Evolutionary conservation across 2,797 vertebrate genomes (phyloP), one percentile per base, ranked within the genome.

Genomic region (Leuciscus waleckii): DNA sequence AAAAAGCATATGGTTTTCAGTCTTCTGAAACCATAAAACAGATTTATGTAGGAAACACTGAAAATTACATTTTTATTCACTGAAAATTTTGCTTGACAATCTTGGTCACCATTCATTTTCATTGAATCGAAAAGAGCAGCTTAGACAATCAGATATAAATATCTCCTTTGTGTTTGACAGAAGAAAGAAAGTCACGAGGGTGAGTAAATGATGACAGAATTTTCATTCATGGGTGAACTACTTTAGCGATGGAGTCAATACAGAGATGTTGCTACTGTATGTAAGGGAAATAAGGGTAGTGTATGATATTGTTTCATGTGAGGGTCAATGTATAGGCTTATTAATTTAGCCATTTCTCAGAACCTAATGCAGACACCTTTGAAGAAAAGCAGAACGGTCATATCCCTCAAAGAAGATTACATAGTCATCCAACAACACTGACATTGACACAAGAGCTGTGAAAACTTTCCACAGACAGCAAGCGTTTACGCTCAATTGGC

Each of bases 381-480:
- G n/a, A 83, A 67, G 41, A 54, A 43, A 58, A 54, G 41, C 29
- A 37, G 35, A 63, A 51, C 0, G 35, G 56, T 41, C 23, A 39
- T 75, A 61, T 84, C 9, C 46, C 49, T 61, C 69, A 43, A 26
- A 73, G 85, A 78, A 37, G 17, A 80, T 58, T 67, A 46, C 29
- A 51, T 10, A 29, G 73, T 16, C 7, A 19, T 69, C 37, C 19
- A 70, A 78, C 26, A 69, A 78, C 63, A 69, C 1, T 82, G 71
- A 77, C 73, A 79, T 39, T 74, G 69, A 82, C 76, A 87, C 70
- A 79, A 68, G 35, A 83, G 58, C 81, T 26, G 46, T 51, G 49
- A 61, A 68, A 74, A 69, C 21, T 46, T 79, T 78, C 41, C 23
- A 79, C 73, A 61, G 17, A 70, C 19, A 39, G 13, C 63, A 68